Base-by-base conservation (phyloP, 30 jellyfish, hydroid and myxozoan species). In the Clytia hemisphaerica region DNA sequence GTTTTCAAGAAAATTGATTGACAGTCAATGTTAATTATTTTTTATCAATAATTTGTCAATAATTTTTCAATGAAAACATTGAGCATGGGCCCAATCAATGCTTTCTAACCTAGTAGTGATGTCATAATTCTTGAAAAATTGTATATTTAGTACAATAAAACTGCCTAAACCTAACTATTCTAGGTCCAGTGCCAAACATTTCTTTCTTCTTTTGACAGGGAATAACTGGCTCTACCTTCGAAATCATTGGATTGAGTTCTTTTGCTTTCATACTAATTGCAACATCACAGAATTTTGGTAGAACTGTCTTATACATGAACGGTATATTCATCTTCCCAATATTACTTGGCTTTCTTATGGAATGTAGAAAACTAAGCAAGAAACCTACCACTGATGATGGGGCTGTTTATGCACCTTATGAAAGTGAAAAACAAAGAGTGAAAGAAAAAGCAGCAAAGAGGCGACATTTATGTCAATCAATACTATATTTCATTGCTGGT, bases 311-410 rank as follows among this genome's bases (percentile, higher is more conserved):
- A 4, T 79, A 26, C 38, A 86, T 86, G 96, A 86, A 86, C 59
- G 94, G 96, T 47, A 69, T 86, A 18, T 86, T 59, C 70, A 7
- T 86, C 16, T 54, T 86, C 44, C 92, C 90, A 6, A 61, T 69
- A n/a, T 58, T 67, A 6, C 69, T 60, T 71, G 92, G 72, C 44
- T n/a, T 86, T 6, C 4, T 58, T 12, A 78, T 45, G 54, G 80
- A 72, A 24, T 1, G 58, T n/a, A 6, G 55, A 28, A 61, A 48
- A 15, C 33, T 42, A 48, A 70, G 80, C 61, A 22, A 42, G 28
- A 54, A 26, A 40, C n/a, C 6, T 3, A 30, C 12, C 31, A 46
- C 6, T 3, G 48, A 24, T 5, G 28, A 14, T 32, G 66, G 38
- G 37, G 66, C 53, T 54, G 66, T 65, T 32, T 67, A 42, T 6